phyloP scores from a whole-genome alignment of 1,140 invertebrate genomes.

The Drosophila bifasciata region DNA sequence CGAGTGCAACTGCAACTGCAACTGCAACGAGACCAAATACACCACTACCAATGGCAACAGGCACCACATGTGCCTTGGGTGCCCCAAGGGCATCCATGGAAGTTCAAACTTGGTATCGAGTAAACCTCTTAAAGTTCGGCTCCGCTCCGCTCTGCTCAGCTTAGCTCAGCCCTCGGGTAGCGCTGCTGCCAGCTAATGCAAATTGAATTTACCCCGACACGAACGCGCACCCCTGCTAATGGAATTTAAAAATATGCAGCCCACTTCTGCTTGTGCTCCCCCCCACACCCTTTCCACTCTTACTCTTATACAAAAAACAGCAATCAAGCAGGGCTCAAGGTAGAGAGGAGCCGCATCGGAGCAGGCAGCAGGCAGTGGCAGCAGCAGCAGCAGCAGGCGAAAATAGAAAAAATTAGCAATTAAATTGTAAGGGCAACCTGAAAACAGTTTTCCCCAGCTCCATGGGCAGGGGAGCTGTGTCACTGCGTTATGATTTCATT shows the following conservation, averaged over 20 bases:
- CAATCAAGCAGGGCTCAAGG: constrained; percentile 59
- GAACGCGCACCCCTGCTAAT: constrained; percentile 48
- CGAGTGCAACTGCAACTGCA: constrained; percentile 27
- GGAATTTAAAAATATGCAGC: constrained; percentile 71
- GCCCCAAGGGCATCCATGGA: constrained; percentile 10
- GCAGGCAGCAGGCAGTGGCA: constrained; percentile 2
- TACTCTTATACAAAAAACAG: constrained; percentile 39
- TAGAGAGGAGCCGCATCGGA: constrained; percentile 1
- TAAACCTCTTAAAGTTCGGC: constrained; percentile 2
- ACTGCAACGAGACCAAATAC: too few species aligned
- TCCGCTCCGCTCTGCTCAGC: not conserved
- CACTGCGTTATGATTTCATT: constrained; percentile 70
- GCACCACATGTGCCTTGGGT: constrained; percentile 10
- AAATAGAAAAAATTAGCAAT: constrained; percentile 71
- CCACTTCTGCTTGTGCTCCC: not conserved
- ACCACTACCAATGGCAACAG: constrained; percentile 23
- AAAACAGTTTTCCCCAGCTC: constrained; percentile 42
- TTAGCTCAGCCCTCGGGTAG: constrained; percentile 14
- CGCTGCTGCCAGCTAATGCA: constrained; percentile 49
- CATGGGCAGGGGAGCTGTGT: not conserved
- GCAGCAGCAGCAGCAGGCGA: constrained; percentile 3
- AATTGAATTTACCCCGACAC: constrained; percentile 58
- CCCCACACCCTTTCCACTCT: constrained; percentile 17
- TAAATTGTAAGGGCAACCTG: constrained; percentile 64
- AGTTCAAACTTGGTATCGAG: constrained; percentile 21